A percentile compares a stretch with the other conserved stretches of the same genome.
These are phyloP conservation scores for Strigamia maritima DNA, from an alignment of 2,888 invertebrate genomes.

Conservation along the genomic window DNA sequence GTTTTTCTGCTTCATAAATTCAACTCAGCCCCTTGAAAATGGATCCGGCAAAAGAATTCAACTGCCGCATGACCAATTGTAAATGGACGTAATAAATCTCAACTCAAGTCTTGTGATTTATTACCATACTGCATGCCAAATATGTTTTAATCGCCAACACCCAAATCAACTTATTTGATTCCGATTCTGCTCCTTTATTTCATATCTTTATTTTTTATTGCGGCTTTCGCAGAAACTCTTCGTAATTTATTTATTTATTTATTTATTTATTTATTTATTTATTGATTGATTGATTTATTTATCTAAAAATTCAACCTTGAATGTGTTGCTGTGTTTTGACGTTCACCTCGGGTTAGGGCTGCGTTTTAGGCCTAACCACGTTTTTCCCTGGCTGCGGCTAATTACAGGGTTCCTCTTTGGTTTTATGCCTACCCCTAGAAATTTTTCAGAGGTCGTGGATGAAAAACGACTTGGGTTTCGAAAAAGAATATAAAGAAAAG, in stretches of 20 bases:
- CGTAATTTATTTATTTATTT: no score
- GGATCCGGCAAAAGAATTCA: slow-evolving; percentile 13
- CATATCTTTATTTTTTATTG: not conserved
- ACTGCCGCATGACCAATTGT: slow-evolving; percentile 18
- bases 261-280: no score
- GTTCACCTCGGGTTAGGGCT: not conserved
- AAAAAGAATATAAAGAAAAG: slow-evolving; percentile 2
- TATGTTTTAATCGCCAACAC: slow-evolving; percentile 20
- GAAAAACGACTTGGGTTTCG: slow-evolving; percentile 16
- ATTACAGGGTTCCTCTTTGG: not conserved
- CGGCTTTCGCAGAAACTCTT: no score
- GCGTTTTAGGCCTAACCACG: not conserved
- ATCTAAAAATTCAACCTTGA: not conserved
- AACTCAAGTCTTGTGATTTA: not conserved
- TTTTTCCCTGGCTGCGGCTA: not conserved
- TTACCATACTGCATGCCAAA: not conserved
- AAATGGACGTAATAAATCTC: not conserved
- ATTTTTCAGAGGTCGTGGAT: slow-evolving; percentile 17
- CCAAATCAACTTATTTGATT: not conserved
- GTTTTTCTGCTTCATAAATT: slow-evolving; percentile 13
- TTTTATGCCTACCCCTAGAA: slow-evolving; percentile 18
- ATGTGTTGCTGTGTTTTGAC: not conserved
- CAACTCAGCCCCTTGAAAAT: slow-evolving; percentile 1
- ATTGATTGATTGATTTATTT: not conserved
- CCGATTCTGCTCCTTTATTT: not conserved